Base-by-base conservation (phyloP, 2,888 invertebrate genomes). In the Aleiodes testaceus region DNA sequence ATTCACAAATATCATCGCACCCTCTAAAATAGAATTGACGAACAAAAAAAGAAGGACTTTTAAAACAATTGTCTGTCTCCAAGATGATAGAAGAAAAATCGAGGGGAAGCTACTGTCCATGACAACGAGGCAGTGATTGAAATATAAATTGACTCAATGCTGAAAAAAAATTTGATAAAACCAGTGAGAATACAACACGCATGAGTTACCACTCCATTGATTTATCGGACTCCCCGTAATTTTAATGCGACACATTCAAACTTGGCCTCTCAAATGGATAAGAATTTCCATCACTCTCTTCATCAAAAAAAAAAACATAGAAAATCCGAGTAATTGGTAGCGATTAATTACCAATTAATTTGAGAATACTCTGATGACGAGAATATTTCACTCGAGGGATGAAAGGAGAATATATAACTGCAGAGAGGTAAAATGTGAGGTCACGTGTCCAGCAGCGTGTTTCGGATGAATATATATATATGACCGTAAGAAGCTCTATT, bases 401-500 rank as follows among this genome's bases (percentile, higher is more conserved):
- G 44, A 63, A 45, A 44, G 4, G 36, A 36, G n/a, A 45, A 47
- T 49, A 20, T 26, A 61, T 68, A 12, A 49, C 12, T 22, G 11
- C 36, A 16, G 6, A 16, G 36, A 20, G 42, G 50, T 66, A n/a
- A 36, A 44, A 36, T 36, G 6, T 42, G 0, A 2, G 7, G 66
- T 66, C 66, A 66, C 66, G 52, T 66, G 52, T 36, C 18, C 20
- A 9, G 12, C 52, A 66, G 42, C 66, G 66, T 66, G 66, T 18
- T 66, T 30, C 22, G 7, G 6, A 11, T 36, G 52, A 66, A 66
- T 52, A 52, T 9, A 52, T 52, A 18, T 9, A 20, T 20, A 22
- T 26, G 11, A 5, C 26, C 7, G 59, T 2, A 16, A 36, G 36
- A 36, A 42, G 42, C 36, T 59, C 18, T 59, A 36, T 16, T 50